These are phyloP conservation scores for Ictalurus punctatus DNA, from an alignment of 2,113 vertebrate species.

Conservation along the genomic window DNA sequence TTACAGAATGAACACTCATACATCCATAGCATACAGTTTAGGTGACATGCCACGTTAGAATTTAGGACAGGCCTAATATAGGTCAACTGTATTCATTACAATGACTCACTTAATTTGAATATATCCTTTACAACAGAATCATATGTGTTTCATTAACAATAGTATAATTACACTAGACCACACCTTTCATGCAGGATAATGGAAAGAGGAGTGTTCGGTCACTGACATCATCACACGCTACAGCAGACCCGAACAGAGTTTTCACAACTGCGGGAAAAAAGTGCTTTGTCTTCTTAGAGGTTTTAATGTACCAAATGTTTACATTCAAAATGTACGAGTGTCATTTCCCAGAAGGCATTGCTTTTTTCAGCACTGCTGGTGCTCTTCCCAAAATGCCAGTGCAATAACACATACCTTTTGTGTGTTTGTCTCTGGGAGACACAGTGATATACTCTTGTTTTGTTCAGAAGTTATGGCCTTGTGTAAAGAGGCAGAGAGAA, in stretches of 20 bases:
- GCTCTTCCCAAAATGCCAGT: conserved; percentile 12
- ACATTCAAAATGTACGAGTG: neutral
- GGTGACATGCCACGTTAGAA: neutral
- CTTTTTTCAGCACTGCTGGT: conserved; percentile 23
- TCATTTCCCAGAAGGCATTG: conserved; percentile 43
- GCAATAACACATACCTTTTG: conserved; percentile 24
- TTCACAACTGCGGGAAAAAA: neutral
- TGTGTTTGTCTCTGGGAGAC: conserved; percentile 27
- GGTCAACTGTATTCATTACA: neutral
- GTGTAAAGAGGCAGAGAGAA: neutral
- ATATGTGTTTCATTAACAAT: neutral
- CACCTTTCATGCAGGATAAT: neutral
- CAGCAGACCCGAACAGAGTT: neutral
- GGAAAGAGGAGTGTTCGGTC: neutral
- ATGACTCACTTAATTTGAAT: neutral
- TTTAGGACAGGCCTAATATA: neutral
- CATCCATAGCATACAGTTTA: neutral
- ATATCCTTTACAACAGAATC: neutral
- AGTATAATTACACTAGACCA: neutral
- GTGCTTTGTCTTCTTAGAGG: neutral
- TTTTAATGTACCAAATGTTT: conserved; percentile 13
- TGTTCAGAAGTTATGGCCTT: conserved; percentile 22
- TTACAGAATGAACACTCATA: neutral
- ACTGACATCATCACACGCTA: neutral
- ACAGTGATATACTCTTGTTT: conserved; percentile 25